phyloP scores from a whole-genome alignment of 2,888 invertebrate species.

The Nemurella pictetii region DNA sequence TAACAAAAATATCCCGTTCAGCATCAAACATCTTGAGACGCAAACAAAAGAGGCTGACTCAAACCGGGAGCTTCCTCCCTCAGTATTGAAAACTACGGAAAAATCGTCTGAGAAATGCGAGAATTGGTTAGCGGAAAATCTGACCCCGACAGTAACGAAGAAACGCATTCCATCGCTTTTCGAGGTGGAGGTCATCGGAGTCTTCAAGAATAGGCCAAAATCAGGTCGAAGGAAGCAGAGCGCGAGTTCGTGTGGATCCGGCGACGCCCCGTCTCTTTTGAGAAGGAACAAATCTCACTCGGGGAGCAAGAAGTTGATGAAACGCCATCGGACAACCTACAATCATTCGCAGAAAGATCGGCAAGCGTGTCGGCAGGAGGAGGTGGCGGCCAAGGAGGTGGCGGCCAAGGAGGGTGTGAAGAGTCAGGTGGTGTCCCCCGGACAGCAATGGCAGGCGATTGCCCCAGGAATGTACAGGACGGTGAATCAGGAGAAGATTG shows the following conservation, averaged over 20 bases:
- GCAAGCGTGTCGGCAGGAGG: no score
- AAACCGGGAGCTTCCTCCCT: background rate
- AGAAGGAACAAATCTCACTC: background rate
- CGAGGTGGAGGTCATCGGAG: background rate
- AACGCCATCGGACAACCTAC: background rate
- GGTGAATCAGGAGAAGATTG: background rate
- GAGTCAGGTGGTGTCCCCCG: background rate
- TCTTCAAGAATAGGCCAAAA: background rate
- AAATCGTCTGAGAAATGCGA: background rate
- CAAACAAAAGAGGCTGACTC: background rate
- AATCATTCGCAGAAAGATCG: background rate
- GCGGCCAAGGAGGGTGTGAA: background rate
- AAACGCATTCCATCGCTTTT: background rate
- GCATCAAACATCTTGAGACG: background rate
- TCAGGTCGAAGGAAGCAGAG: background rate
- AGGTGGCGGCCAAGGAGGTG: background rate
- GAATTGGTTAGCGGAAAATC: background rate
- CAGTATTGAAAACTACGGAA: background rate
- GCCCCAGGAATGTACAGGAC: background rate
- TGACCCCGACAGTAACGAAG: background rate
- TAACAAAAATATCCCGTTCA: background rate
- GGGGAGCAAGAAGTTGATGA: background rate
- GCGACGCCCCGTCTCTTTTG: background rate
- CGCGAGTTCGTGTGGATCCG: background rate
- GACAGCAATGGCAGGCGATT: slow-evolving; percentile 1